Evolutionary conservation across 2,888 invertebrate species (phyloP), one percentile per base, ranked within the genome.

Genomic region (Ochropleura plecta): DNA sequence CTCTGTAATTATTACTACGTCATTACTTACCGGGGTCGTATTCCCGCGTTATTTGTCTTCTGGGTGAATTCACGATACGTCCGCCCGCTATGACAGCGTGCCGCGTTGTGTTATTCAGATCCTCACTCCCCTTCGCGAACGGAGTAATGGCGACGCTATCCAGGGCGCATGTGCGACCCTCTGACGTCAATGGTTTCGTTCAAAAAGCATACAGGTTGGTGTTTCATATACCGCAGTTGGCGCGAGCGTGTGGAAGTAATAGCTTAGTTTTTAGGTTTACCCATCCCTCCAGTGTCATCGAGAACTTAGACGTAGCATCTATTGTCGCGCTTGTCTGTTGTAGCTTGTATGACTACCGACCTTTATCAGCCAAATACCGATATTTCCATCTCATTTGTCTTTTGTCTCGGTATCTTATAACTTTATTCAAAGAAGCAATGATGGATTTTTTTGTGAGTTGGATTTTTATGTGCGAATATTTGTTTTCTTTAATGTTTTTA

Each of bases 161-260:
- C 40, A 88, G 46, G 67, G 88, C 95, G 94, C 93, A 90, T 92
- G 94, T 91, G 92, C 85, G 86, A 87, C 86, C 89, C 91, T 91
- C 93, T 96, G 96, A 96, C 96, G 96, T 96, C 96, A 96, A 96
- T 96, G 94, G 92, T 87, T 94, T 92, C 95, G 93, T 95, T 96
- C 95, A 95, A 92, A 93, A 94, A 94, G 92, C 93, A 93, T 93
- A 95, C 95, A 95, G 95, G 95, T 93, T 91, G 91, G 90, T 91
- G 89, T 86, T 86, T 87, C 80, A 86, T 88, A 87, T 90, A 86
- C 88, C 87, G 90, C 89, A 90, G 88, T 88, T 86, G 78, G 86
- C 86, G 84, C 84, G 84, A 83, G 70, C 44, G 82, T 84, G 83
- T 87, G 86, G 73, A 73, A 62, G 63, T 82, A 82, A 85, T 84